A percentile compares a stretch with the other conserved stretches of the same genome.
Evolutionary conservation across 2,797 vertebrate genomes (phyloP).

Genomic region (Bradypodion pumilum): DNA sequence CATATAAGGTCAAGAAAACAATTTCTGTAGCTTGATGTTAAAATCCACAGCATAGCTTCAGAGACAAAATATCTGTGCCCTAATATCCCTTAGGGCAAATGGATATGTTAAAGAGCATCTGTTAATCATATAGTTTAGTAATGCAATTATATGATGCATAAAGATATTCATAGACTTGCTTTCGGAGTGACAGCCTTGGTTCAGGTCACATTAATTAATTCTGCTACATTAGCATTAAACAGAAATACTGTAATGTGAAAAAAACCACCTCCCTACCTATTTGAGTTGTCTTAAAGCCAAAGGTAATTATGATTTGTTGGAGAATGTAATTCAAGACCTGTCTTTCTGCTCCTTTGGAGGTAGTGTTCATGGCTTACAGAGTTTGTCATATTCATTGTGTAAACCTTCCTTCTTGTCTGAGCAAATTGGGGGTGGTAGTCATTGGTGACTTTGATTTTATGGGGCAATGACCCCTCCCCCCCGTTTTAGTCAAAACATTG

Average conservation of each 20-base stretch:
- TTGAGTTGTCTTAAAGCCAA: not conserved
- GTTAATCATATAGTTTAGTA: constrained; percentile 9
- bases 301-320: not conserved
- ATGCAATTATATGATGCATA: constrained; percentile 39
- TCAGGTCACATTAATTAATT: not conserved
- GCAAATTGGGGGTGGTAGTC: not conserved
- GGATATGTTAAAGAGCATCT: not conserved
- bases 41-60: not conserved
- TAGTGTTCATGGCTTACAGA: not conserved
- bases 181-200: not conserved
- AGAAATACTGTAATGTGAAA: constrained; percentile 4
- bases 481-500: too few relatives aligned
- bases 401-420: not conserved
- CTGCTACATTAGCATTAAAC: not conserved
- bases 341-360: not conserved
- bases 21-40: constrained; percentile 1
- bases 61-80: not conserved
- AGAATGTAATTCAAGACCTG: not conserved
- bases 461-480: too few relatives aligned
- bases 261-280: not conserved
- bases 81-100: not conserved
- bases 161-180: not conserved
- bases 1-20: not conserved
- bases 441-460: not conserved
- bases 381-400: not conserved